Base-by-base conservation (phyloP, 1,140 invertebrate species). In the Zaprionus africanus region DNA sequence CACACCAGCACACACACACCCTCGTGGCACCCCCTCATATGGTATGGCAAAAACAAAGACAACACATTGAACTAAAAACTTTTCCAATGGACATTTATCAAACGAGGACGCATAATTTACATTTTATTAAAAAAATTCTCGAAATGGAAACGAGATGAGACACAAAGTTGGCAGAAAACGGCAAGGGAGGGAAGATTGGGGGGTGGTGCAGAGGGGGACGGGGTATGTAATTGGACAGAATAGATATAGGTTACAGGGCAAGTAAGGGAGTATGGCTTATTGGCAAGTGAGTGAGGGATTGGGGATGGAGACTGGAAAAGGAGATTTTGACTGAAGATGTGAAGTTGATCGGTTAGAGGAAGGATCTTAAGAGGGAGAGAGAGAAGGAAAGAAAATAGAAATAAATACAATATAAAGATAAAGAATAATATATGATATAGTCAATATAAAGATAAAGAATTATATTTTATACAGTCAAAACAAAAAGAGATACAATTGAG, bases 11-110 rank as follows among this genome's bases (percentile, higher is more conserved):
- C 24, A 49, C 26, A 46, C 43, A 38, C 17, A 46, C 60, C 38
- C 54, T 36, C 38, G 49, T 2, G 5, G n/a, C 46, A 56, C 38
- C 46, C 38, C 46, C 46, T 54, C 61, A 63, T 57, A 60, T 57
- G 17, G 61, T 12, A 63, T 34, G 38, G 58, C 49, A 68, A 62
- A 78, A 59, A 70, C 60, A 72, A 76, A 79, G 68, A 24, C 58
- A 73, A 76, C 76, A 79, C 68, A 72, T 74, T 74, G 68, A 88
- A 81, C 68, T 78, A 81, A 61, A 77, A 88, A 82, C 65, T 88
- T 88, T 87, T 83, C 79, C 84, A 88, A 88, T 88, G 77, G 81
- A 88, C 81, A 88, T 88, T 90, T 88, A 90, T 88, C 84, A 88
- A 90, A 70, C 62, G 66, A 75, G 76, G 54, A 66, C 67, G 84